phyloP scores from a whole-genome alignment of 2,797 vertebrate species.

The Prunella strophiata region DNA sequence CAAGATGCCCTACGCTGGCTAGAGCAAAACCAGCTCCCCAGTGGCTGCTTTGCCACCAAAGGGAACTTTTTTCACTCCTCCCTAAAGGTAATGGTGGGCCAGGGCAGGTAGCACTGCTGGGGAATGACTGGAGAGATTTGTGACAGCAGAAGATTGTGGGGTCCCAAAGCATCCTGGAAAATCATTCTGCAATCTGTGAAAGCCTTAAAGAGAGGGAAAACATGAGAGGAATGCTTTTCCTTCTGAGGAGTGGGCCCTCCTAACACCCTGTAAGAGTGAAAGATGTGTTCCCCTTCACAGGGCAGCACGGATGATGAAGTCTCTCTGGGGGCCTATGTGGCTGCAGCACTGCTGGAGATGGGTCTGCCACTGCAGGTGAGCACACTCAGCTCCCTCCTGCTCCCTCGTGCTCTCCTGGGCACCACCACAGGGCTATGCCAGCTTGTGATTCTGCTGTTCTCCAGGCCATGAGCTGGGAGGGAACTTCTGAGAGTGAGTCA shows the following conservation, averaged over 20 bases:
- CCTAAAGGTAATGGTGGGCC: constrained; percentile 78
- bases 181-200: neutral
- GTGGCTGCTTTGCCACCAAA: constrained; percentile 83
- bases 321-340: constrained; percentile 64
- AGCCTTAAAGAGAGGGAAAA: neutral
- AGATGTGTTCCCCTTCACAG: constrained; percentile 13
- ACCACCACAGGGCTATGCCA: rapidly evolving
- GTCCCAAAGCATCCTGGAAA: neutral
- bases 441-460: neutral
- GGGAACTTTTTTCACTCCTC: constrained; percentile 81
- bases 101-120: neutral
- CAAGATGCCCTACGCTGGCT: constrained; percentile 79
- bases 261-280: neutral
- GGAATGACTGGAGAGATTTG: neutral
- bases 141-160: neutral
- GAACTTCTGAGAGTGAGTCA: neutral
- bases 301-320: constrained; percentile 58
- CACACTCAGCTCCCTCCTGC: rapidly evolving
- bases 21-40: constrained; percentile 62
- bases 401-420: neutral
- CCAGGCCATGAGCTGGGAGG: neutral
- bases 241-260: neutral
- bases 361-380: constrained; percentile 45
- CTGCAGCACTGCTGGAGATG: constrained; percentile 72
- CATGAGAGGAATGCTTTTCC: neutral